phyloP scores from a whole-genome alignment of 2,113 vertebrate species.

The Cinclus cinclus region DNA sequence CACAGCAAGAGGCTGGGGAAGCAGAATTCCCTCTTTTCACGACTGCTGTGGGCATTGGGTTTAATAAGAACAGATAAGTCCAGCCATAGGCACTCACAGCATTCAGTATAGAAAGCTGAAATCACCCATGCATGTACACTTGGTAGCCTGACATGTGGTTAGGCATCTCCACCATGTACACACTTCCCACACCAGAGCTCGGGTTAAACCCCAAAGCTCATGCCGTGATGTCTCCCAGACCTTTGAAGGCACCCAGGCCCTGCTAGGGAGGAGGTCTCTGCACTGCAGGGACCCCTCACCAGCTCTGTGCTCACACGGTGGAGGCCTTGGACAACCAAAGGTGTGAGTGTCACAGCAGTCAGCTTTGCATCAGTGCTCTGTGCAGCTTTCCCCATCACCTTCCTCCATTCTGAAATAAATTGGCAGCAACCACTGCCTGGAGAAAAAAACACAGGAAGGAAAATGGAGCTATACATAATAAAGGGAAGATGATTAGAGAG shows the following conservation, averaged over 20 bases:
- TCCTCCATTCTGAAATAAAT: not conserved
- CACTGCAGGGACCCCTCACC: not conserved
- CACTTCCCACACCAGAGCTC: not conserved
- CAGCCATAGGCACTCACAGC: not conserved
- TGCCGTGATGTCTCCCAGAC: not conserved
- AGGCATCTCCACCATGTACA: not conserved
- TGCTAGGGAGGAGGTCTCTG: not conserved
- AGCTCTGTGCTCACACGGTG: not conserved
- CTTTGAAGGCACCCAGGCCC: not conserved
- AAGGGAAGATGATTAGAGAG: not conserved
- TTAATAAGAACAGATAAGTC: not conserved
- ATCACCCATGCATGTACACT: rapidly evolving
- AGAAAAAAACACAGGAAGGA: not conserved
- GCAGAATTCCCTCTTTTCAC: not conserved
- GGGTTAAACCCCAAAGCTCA: not conserved
- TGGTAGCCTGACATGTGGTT: not conserved
- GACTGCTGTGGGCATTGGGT: not conserved
- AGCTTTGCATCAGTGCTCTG: rapidly evolving
- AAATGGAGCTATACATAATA: not conserved
- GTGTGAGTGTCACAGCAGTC: not conserved
- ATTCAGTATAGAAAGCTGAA: not conserved
- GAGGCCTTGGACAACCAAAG: not conserved
- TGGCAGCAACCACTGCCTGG: not conserved
- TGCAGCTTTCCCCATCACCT: not conserved
- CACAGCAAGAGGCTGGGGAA: not conserved